Base-by-base conservation (phyloP, 2,888 invertebrate genomes). In the Athalia cordata region DNA sequence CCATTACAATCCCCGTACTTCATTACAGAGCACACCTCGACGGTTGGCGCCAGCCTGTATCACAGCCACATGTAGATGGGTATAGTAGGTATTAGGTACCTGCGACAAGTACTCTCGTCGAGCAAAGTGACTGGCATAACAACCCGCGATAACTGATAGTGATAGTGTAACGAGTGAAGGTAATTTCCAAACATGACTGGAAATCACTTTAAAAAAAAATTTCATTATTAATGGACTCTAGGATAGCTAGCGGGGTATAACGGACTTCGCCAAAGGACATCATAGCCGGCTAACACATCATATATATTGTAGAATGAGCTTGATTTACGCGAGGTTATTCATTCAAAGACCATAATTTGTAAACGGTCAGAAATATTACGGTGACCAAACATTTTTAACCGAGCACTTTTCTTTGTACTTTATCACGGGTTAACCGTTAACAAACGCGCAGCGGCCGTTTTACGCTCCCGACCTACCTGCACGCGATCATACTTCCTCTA, bases 1-100 rank as follows among this genome's bases (percentile, higher is more conserved):
- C 62, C 64, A 75, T 75, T 75, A 62, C 64, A 64, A 62, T 64
- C 75, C 52, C 50, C 50, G 64, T 75, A 75, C 75, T 64, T 52
- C 75, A 64, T 64, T 62, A 50, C 75, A 61, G 45, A 61, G 75
- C 47, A 50, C 50, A 62, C 75, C 64, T 52, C 52, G 72, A 47
- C 59, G 75, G 49, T 49, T 45, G 75, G 49, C 75, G 62, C 52
- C 49, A 61, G 75, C 61, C 50, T 75, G 62, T 49, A 61, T 29
- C 62, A 50, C n/a, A 15, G 75, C 62, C 43, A 11, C 74, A 74
- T 61, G 70, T 55, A 57, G 55, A 13, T 29, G 15, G 62, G 62
- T 13, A 55, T 55, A 55, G 55, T n/a, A 4, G n/a, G 55, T n/a
- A 55, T 8, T 55, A n/a, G 55, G n/a, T 55, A 49, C 47, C 43